phyloP scores from a whole-genome alignment of 2,797 vertebrate species.

The Ctenosaura bakeri region DNA sequence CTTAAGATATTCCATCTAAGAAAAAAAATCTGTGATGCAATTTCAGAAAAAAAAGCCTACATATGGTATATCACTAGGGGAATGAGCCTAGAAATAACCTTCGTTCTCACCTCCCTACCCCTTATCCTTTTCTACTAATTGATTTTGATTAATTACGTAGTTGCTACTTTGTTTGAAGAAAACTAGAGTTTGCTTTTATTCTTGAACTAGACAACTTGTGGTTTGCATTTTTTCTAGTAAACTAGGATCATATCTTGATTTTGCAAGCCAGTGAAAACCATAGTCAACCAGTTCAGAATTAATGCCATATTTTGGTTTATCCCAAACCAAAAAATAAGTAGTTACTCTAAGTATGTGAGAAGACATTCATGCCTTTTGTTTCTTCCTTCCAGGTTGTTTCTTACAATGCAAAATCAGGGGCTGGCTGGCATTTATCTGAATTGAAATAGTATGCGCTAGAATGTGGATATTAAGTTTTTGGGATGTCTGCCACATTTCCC shows the following conservation, averaged over 20 bases:
- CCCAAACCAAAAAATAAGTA: not conserved
- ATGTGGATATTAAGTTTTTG: not conserved
- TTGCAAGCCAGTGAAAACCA: too few species aligned
- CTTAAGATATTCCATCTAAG: conserved; percentile 20
- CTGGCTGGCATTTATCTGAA: not conserved
- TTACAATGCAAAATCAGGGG: not conserved
- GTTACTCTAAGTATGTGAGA: not conserved
- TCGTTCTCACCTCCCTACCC: too few species aligned
- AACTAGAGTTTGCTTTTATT: not conserved
- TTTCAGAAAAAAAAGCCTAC: not conserved
- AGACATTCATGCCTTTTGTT: not conserved
- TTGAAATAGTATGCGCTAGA: not conserved
- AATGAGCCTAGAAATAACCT: not conserved
- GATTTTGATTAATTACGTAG: not conserved
- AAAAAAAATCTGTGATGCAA: not conserved
- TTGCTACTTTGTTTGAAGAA: not conserved
- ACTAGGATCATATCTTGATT: not conserved
- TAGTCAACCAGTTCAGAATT: too few species aligned
- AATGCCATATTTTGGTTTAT: not conserved
- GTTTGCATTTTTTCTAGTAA: not conserved
- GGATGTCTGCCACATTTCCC: not conserved
- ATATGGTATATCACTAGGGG: not conserved
- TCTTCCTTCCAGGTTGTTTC: not conserved
- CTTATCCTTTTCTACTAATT: not conserved
- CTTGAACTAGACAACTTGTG: not conserved